These are phyloP conservation scores for Uropsilus gracilis DNA, from an alignment of 2,113 vertebrate genomes.

Conservation along the genomic window DNA sequence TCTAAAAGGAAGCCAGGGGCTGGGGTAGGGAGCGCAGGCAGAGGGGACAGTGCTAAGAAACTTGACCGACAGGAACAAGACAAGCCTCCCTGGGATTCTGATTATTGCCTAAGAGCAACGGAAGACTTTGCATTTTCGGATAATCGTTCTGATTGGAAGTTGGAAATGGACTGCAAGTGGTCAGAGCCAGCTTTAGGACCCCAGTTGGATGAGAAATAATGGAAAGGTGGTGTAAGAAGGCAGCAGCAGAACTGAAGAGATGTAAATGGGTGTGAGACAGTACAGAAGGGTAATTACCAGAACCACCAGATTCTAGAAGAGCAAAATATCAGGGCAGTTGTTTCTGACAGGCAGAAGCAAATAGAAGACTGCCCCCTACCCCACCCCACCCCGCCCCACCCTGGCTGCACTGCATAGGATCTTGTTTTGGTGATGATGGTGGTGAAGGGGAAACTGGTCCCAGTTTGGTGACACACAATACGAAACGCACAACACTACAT, in stretches of 20 bases:
- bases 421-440: not conserved
- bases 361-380: not conserved
- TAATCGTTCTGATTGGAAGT: not conserved
- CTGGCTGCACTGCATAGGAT: not conserved
- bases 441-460: not conserved
- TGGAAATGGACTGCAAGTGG: not conserved
- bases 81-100: not conserved
- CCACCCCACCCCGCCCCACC: not conserved
- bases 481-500: not conserved
- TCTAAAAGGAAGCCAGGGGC: not conserved
- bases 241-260: not conserved
- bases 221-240: not conserved
- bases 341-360: not conserved
- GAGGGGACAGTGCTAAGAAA: not conserved
- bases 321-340: accelerated
- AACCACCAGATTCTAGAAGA: not conserved
- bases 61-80: not conserved
- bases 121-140: not conserved
- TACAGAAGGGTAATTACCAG: not conserved
- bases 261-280: not conserved
- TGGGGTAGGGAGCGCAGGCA: too few relatives aligned
- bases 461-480: not conserved
- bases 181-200: not conserved
- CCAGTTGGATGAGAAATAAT: not conserved
- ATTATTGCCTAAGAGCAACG: not conserved